Evolutionary conservation across 2,888 invertebrate species (phyloP).

Genomic region (Lithosia quadra): DNA sequence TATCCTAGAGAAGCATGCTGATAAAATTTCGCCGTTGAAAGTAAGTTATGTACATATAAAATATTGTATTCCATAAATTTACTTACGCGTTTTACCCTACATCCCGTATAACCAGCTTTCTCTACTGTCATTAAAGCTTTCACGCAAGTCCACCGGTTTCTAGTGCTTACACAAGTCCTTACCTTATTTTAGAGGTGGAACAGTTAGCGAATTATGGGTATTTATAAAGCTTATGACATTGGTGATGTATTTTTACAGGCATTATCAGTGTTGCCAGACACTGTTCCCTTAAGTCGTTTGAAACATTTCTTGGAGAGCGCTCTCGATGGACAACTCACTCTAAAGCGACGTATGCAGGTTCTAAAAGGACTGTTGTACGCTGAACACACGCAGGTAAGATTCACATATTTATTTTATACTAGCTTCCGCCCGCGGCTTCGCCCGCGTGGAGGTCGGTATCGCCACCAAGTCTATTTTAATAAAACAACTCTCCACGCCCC

Average conservation of each 20-base stretch:
- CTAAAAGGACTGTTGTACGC: slow-evolving; percentile 94
- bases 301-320: slow-evolving; percentile 93
- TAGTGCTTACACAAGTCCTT: no score
- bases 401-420: not conserved
- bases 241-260: slow-evolving; percentile 76
- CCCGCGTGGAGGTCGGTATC: no score
- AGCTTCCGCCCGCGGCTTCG: no score
- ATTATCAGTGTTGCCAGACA: slow-evolving; percentile 92
- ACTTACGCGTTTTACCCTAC: not conserved
- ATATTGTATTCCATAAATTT: not conserved
- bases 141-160: no score
- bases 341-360: slow-evolving; percentile 91
- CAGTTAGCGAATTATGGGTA: not conserved
- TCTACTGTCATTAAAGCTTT: no score
- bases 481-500: no score
- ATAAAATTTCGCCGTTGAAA: slow-evolving; percentile 93
- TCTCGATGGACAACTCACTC: slow-evolving; percentile 90
- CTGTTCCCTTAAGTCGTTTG: slow-evolving; percentile 91
- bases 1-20: slow-evolving; percentile 94
- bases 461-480: no score
- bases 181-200: not conserved
- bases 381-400: slow-evolving; percentile 92
- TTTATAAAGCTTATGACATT: not conserved
- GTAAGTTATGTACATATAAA: slow-evolving; percentile 71
- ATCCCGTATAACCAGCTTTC: no score